Evolutionary conservation across 2,113 vertebrate species (phyloP), one percentile per base, ranked within the genome.

Genomic region (Motacilla tschutschensis): DNA sequence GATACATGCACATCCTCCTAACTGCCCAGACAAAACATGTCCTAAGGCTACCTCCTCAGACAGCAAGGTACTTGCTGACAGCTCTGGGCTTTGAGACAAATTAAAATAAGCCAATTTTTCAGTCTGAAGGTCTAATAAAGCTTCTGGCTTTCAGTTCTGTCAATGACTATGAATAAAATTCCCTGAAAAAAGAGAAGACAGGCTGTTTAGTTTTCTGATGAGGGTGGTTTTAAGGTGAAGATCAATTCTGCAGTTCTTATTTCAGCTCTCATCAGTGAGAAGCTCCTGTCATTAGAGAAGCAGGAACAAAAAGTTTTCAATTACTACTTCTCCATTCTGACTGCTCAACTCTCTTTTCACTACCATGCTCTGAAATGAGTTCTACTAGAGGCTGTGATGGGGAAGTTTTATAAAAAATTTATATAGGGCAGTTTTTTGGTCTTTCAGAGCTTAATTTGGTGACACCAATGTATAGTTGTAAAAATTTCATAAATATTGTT

Each of bases 131-230:
- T 80, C 71, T 96, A 86, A 80, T 80, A 90, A 89, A 80, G 46
- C 66, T 94, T 79, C 82, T 71, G 79, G 36, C 31, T 92, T 91
- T 58, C 83, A 24, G 25, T 83, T 93, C 86, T 58, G 62, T 69
- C 91, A 67, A 67, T 87, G 91, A 51, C 76, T 83, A 72, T 83
- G 90, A 88, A 90, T 82, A 90, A 93, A 88, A 93, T 79, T 75
- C 65, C 41, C 54, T 25, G 75, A 79, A 63, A 88, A 88, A 41
- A 77, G 21, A 76, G 44, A 85, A 63, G 77, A 76, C 41, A 63
- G 26, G 35, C 76, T 83, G 73, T 82, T 94, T 80, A 82, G 81
- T 69, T 95, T 89, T 62, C 72, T 83, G 41, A 48, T 67, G 85
- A 88, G 66, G 83, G 77, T 92, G 58, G 91, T 80, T 79, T 88